Conservation (phyloP, 2,888 invertebrate species). For the Psococerastis gibbosa region DNA sequence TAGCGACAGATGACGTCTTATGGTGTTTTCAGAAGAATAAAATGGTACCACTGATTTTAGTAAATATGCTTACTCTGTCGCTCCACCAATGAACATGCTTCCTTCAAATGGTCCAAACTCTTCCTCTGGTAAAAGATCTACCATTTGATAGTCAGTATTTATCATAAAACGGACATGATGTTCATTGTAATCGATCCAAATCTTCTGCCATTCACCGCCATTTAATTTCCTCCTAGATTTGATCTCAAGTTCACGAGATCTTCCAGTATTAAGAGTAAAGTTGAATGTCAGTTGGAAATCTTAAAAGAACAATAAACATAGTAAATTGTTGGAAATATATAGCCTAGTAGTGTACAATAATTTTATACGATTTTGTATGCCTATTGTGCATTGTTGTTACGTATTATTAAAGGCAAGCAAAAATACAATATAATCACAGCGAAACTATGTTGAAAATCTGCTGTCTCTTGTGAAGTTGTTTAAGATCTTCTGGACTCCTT, state of each 20-base stretch:
- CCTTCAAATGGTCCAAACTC: slow-evolving; percentile 86
- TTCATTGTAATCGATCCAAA: slow-evolving; percentile 88
- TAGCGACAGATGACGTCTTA: too few species aligned
- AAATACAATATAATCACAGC: too few species aligned
- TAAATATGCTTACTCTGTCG: slow-evolving; percentile 80
- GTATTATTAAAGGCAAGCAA: too few species aligned
- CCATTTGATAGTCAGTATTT: slow-evolving; percentile 76
- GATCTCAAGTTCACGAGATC: slow-evolving; percentile 62
- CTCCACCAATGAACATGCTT: slow-evolving; percentile 85
- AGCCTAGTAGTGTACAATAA: not conserved
- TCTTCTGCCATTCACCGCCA: slow-evolving; percentile 89
- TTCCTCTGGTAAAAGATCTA: slow-evolving; percentile 63
- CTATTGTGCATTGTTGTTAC: too few species aligned
- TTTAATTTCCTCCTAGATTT: slow-evolving; percentile 66
- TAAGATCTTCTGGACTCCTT: too few species aligned
- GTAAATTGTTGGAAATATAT: slow-evolving; percentile 10
- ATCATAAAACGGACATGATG: slow-evolving; percentile 87
- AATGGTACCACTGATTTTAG: too few species aligned
- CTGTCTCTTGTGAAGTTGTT: too few species aligned
- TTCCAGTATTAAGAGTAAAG: slow-evolving; percentile 70
- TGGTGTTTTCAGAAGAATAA: too few species aligned
- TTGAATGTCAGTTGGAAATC: slow-evolving; percentile 78
- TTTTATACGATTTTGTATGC: not conserved
- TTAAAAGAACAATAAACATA: too few species aligned
- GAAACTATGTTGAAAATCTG: too few species aligned